Base-by-base conservation (phyloP, 2,888 invertebrate species). In the Amphipyra berbera region DNA sequence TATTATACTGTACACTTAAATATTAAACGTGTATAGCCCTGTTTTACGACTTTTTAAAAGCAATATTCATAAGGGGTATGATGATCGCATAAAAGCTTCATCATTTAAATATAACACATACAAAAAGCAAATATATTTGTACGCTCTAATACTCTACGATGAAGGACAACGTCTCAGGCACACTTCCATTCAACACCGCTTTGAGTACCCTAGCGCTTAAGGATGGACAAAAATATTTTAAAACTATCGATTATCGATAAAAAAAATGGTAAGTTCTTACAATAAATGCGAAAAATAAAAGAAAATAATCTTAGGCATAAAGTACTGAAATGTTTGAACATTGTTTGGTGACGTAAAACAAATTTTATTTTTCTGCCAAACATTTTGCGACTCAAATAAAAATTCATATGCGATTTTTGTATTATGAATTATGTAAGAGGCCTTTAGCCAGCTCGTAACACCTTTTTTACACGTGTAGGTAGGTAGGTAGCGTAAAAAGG, bases 121-220 rank as follows among this genome's bases (percentile, higher is more conserved):
- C 42, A 50, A 45, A 58, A 56, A n/a, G 14, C 30, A 52, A 49
- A 55, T 54, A 41, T 47, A 57, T 46, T 55, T 40, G 52, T 61
- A 49, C 52, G 62, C 47, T 62, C 48, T 58, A 70, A 67, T 76
- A 58, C 42, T 55, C 62, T 63, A 61, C 44, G 60, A n/a, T 63
- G 67, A 76, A 81, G 72, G 68, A 68, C 68, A 49, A 27, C 42
- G 62, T 56, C 46, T 40, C 14, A 47, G 61, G 74, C 72, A 76
- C 73, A 66, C 70, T 73, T 68, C 59, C 68, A 79, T 76, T 77
- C 71, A 78, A 67, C 7, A 61, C 37, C 13, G 42, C 38, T 57
- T 66, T 67, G 46, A 27, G 57, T 59, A 54, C 48, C 58, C 45
- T 27, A 49, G 14, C 13, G 14, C 4, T 7, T 65, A 74, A 64